Conservation (phyloP, 2,797 vertebrate genomes). For the Pampus argenteus region DNA sequence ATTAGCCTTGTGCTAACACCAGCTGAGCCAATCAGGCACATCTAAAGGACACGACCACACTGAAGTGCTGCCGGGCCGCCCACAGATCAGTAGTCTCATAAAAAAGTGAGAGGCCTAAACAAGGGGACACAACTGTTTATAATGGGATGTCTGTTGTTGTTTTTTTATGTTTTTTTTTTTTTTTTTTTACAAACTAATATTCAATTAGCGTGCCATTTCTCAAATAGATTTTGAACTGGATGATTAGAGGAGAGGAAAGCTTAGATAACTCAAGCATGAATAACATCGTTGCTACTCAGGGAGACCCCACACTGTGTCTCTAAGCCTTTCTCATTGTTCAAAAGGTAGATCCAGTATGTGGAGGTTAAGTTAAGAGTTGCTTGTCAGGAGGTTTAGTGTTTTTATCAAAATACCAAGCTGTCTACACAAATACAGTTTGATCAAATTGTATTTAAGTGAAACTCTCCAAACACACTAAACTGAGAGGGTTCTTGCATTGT, state of each 20-base stretch:
- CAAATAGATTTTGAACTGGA: slow-evolving; percentile 45
- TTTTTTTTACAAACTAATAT: slow-evolving; percentile 75
- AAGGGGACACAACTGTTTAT: slow-evolving; percentile 40
- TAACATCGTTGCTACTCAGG: slow-evolving; percentile 60
- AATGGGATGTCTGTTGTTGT: slow-evolving; percentile 13
- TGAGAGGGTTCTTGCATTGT: not conserved
- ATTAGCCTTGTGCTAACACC: slow-evolving; percentile 86
- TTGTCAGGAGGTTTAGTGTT: not conserved
- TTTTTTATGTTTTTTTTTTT: not conserved
- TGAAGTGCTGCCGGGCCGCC: slow-evolving; percentile 78
- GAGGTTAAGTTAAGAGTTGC: slow-evolving; percentile 3
- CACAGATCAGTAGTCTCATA: slow-evolving; percentile 80
- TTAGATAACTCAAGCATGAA: slow-evolving; percentile 84
- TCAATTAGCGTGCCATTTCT: slow-evolving; percentile 71
- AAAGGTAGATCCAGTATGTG: slow-evolving; percentile 4
- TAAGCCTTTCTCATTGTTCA: slow-evolving; percentile 19
- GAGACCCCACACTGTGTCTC: slow-evolving; percentile 80
- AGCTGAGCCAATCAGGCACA: slow-evolving; percentile 84
- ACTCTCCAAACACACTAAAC: not conserved
- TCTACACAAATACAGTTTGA: not conserved
- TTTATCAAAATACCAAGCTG: not conserved
- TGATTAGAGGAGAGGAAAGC: slow-evolving; percentile 67
- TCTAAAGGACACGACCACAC: slow-evolving; percentile 74
- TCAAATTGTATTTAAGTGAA: slow-evolving; percentile 17
- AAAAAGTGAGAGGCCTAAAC: slow-evolving; percentile 78